Conservation (phyloP, 2,113 vertebrate genomes). For the Lophius piscatorius region DNA sequence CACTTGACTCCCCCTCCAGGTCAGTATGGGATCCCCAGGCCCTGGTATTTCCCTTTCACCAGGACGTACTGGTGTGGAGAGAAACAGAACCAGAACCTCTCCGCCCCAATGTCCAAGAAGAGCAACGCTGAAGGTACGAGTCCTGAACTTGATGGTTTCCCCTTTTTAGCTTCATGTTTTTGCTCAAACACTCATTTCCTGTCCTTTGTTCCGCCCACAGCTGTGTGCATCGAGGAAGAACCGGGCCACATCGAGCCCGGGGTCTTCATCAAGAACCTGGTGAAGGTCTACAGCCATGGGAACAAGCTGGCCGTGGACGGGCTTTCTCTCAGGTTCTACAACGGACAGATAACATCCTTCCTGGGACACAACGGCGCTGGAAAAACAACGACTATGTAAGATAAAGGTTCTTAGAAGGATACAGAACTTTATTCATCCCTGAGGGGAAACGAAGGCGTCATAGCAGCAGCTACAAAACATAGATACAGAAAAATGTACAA, state of each 20-base stretch:
- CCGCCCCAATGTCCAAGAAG: constrained; percentile 77
- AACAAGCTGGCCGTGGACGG: constrained; percentile 96
- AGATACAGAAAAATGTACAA: no score
- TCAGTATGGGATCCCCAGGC: constrained; percentile 94
- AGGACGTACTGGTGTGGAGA: constrained; percentile 96
- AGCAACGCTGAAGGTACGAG: constrained; percentile 85
- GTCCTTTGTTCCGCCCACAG: constrained; percentile 63
- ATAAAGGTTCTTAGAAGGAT: no score
- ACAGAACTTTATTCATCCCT: no score
- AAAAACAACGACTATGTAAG: constrained; percentile 99
- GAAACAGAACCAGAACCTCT: constrained; percentile 76
- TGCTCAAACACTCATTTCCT: constrained; percentile 1
- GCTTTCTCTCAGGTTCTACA: constrained; percentile 92
- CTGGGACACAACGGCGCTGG: constrained; percentile 97
- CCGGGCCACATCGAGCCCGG: constrained; percentile 90
- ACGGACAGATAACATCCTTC: constrained; percentile 97
- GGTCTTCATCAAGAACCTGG: constrained; percentile 94
- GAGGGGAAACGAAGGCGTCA: no score
- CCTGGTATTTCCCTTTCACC: constrained; percentile 97
- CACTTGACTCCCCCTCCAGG: constrained; percentile 72
- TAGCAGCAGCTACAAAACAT: no score
- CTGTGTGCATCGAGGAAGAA: constrained; percentile 92
- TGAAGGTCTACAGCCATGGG: constrained; percentile 95
- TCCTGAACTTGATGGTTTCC: not conserved
- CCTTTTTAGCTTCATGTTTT: not conserved